Evolutionary conservation across 2,888 invertebrate genomes (phyloP), one percentile per base, ranked within the genome.

Genomic region (Electrophaes corylata): DNA sequence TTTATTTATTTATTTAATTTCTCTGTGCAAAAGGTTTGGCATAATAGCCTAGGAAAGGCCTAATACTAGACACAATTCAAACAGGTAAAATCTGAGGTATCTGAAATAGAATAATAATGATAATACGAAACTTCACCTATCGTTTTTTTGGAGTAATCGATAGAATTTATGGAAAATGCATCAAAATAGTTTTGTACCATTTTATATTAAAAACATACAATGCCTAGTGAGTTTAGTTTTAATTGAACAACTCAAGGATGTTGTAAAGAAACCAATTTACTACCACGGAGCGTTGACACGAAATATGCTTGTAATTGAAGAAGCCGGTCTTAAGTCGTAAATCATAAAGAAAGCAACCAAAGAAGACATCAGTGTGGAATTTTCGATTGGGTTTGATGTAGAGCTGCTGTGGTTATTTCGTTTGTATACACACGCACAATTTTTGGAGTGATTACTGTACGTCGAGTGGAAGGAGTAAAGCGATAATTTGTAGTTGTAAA

Each of bases 301-400:
- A 67, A 72, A 74, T 75, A 76, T 71, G 66, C 64, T 66, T 66
- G 75, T 79, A 84, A 84, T 84, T 83, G 81, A 72, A 71, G 61
- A 68, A 71, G 69, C 59, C 45, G 26, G 45, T 44, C 20, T 29
- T 43, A 48, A 35, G 52, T 78, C 80, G 80, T 88, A 87, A 88
- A 88, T 88, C 84, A 89, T 84, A 84, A 83, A 80, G 84, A 87
- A 88, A 88, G 83, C 81, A 82, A 78, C 79, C 78, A 77, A 89
- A 82, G 85, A 87, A 86, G 88, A 86, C 77, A 82, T 89, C 86
- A 84, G 80, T 79, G 79, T 82, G 86, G 83, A 88, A 87, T 89
- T 84, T 80, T 78, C 79, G 78, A 88, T 86, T 81, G 83, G 76
- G 79, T 78, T 83, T 84, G 82, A 84, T 85, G 83, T 77, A 84